Percentiles rank a stretch among this genome's conserved stretches.
Evolutionary conservation across 2,113 vertebrate genomes (phyloP).

Genomic region (Pteropus alecto): DNA sequence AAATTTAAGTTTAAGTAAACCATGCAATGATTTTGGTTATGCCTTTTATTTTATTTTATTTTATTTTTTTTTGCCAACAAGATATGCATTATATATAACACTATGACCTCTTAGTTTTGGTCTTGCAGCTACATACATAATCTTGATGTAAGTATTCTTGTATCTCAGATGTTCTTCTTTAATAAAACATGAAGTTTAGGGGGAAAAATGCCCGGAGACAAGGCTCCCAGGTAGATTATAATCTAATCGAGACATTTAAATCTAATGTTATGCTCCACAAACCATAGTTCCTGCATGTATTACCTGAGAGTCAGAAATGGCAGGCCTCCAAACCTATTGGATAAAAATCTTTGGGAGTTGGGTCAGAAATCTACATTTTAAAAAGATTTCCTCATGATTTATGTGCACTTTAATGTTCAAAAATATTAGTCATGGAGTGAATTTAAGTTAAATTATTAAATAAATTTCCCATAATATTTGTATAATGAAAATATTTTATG

Average conservation of each 20-base stretch:
- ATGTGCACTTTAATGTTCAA: neutral
- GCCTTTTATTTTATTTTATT: neutral
- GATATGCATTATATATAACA: neutral
- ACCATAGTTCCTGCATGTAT: neutral
- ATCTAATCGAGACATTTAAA: neutral
- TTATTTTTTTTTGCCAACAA: neutral
- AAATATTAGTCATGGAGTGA: neutral
- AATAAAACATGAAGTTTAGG: neutral
- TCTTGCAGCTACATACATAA: neutral
- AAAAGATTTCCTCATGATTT: neutral
- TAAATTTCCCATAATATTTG: neutral
- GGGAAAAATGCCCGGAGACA: neutral
- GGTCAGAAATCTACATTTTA: neutral
- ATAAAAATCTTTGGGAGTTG: neutral
- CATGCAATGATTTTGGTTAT: neutral
- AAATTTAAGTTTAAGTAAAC: neutral
- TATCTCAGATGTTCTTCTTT: neutral
- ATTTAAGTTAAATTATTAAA: neutral
- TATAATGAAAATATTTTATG: neutral
- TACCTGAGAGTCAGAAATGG: neutral
- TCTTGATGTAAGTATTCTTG: neutral
- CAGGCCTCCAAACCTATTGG: neutral
- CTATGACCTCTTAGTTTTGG: neutral
- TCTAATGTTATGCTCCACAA: neutral
- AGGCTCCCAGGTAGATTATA: neutral